phyloP scores from a whole-genome alignment of 2,888 invertebrate genomes.

The Synanthedon vespiformis region DNA sequence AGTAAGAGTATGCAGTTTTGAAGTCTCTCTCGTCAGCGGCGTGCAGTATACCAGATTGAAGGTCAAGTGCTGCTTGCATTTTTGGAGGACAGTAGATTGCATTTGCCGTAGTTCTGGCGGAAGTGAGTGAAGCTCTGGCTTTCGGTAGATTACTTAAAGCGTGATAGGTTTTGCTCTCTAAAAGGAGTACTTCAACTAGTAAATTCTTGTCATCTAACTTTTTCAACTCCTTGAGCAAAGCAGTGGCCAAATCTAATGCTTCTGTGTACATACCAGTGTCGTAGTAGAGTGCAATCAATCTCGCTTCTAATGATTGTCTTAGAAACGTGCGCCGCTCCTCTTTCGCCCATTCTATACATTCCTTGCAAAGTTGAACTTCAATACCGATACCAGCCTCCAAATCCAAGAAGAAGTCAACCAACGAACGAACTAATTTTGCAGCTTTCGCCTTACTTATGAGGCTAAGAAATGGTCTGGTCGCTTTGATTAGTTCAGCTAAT shows the following conservation, averaged over 20 bases:
- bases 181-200: constrained; percentile 95
- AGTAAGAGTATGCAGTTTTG: constrained; percentile 99
- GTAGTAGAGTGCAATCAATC: constrained; percentile 94
- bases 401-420: constrained; percentile 97
- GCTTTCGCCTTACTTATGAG: constrained; percentile 99
- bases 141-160: constrained; percentile 96
- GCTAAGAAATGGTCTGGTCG: constrained; percentile 93
- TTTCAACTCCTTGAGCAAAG: constrained; percentile 93
- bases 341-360: constrained; percentile 99
- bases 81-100: constrained; percentile 99
- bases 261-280: constrained; percentile 92
- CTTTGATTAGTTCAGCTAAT: constrained; percentile 91
- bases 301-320: constrained; percentile 94
- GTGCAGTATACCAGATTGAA: constrained; percentile 97
- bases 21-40: constrained; percentile 99
- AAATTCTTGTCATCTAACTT: constrained; percentile 99
- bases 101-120: constrained; percentile 99
- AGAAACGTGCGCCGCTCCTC: constrained; percentile 97
- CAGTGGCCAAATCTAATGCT: constrained; percentile 85
- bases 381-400: constrained; percentile 96
- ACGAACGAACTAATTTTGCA: constrained; percentile 94
- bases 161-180: constrained; percentile 99
- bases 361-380: constrained; percentile 92
- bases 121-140: constrained; percentile 95
- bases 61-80: constrained; percentile 96